phyloP scores from a whole-genome alignment of 2,888 invertebrate genomes.

The Ophioninae sp. region DNA sequence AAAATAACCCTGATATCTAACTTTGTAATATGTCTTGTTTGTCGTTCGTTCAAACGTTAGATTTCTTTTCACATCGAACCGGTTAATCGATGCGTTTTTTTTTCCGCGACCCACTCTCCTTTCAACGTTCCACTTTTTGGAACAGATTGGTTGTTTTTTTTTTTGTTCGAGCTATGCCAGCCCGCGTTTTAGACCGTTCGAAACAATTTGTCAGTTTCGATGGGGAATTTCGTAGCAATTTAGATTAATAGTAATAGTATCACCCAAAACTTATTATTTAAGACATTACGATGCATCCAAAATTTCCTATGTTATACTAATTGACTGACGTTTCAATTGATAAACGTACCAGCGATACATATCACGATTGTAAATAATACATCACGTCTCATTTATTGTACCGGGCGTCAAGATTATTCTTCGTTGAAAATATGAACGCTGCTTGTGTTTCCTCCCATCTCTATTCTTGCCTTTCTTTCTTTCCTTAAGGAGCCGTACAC shows the following conservation, averaged over 20 bases:
- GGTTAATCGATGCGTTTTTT: too few relatives aligned
- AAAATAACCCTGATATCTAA: background rate
- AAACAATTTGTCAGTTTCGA: slow-evolving; percentile 51
- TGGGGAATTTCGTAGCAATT: slow-evolving; percentile 35
- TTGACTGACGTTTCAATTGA: slow-evolving; percentile 69
- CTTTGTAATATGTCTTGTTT: background rate
- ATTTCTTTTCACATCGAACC: background rate
- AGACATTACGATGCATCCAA: slow-evolving; percentile 35
- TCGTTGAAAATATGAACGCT: slow-evolving; percentile 63
- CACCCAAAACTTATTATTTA: background rate
- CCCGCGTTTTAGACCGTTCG: background rate
- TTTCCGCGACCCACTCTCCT: background rate
- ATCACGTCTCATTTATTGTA: slow-evolving; percentile 56
- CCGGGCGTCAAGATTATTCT: slow-evolving; percentile 54
- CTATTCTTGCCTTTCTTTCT: slow-evolving; percentile 11
- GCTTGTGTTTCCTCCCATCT: slow-evolving; percentile 47
- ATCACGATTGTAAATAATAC: slow-evolving; percentile 62
- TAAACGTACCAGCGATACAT: slow-evolving; percentile 59
- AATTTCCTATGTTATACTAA: slow-evolving; percentile 61
- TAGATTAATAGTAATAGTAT: background rate
- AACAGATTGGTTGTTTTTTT: background rate
- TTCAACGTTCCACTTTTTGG: background rate
- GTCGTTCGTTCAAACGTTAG: background rate
- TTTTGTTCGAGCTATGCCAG: slow-evolving; percentile 3
- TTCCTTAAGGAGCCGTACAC: background rate